Conservation (phyloP, 1,140 invertebrate species). For the Nasonia longicornis region DNA sequence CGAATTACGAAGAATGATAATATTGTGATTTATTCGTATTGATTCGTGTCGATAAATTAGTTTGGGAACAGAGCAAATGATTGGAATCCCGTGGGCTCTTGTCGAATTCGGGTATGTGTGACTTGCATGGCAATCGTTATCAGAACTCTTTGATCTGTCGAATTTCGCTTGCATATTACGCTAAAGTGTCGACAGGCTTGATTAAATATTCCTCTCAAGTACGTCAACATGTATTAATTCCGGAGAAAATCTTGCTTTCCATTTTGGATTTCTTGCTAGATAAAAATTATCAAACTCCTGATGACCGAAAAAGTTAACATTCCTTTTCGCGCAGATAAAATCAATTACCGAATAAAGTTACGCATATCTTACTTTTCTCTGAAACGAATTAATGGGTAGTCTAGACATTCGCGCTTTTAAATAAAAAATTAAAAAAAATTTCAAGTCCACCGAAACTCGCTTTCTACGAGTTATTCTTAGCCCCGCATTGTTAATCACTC, state of each 20-base stretch:
- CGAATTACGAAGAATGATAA: neutral
- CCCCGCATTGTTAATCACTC: neutral
- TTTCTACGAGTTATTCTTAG: neutral
- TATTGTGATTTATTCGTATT: neutral
- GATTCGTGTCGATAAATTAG: neutral
- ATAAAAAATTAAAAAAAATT: neutral
- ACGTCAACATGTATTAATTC: neutral
- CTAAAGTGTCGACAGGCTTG: neutral
- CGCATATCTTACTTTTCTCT: too few relatives aligned
- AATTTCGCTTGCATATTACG: neutral
- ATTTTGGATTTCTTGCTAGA: neutral
- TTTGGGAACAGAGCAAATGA: neutral
- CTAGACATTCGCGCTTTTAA: too few relatives aligned
- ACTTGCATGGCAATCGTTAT: neutral
- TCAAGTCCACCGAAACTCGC: neutral
- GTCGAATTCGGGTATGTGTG: neutral
- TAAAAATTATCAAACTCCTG: too few relatives aligned
- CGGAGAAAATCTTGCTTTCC: neutral
- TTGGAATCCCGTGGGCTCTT: too few relatives aligned
- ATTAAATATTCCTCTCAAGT: constrained; percentile 13
- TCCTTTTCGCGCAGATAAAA: too few relatives aligned
- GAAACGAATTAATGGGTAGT: too few relatives aligned
- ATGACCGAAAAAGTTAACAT: too few relatives aligned
- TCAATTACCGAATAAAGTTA: too few relatives aligned
- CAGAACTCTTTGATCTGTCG: neutral